A percentile compares a stretch with the other conserved stretches of the same genome.
Conservation (phyloP, 2,797 vertebrate genomes). For the Argentina silus region DNA sequence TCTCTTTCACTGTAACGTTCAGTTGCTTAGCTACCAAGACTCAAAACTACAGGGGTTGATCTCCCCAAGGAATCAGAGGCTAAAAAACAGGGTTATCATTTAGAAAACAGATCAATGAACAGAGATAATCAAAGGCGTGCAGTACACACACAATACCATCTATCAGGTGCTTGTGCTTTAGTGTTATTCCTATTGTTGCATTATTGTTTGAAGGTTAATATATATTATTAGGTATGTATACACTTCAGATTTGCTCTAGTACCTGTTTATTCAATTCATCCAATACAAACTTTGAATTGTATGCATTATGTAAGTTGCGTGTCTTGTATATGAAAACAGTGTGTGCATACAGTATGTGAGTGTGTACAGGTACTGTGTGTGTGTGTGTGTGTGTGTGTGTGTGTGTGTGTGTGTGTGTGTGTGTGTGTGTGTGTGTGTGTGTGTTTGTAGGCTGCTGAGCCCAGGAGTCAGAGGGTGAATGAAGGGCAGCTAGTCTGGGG, state of each 20-base stretch:
- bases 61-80: slow-evolving; percentile 67
- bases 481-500: slow-evolving; percentile 63
- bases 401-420: slow-evolving; percentile 28
- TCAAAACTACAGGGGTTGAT: slow-evolving; percentile 73
- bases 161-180: background rate
- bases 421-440: slow-evolving; percentile 3
- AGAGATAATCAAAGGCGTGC: slow-evolving; percentile 2
- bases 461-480: slow-evolving; percentile 61
- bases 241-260: too few relatives aligned
- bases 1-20: slow-evolving; percentile 78
- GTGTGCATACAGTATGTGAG: too few relatives aligned
- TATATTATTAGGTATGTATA: too few relatives aligned
- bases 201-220: too few relatives aligned
- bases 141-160: background rate
- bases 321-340: too few relatives aligned
- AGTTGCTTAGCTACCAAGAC: slow-evolving; percentile 85
- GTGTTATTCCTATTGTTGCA: too few relatives aligned
- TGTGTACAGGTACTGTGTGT: too few relatives aligned
- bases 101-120: slow-evolving; percentile 61
- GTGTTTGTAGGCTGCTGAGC: slow-evolving; percentile 42
- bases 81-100: slow-evolving; percentile 60
- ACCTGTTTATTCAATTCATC: too few relatives aligned
- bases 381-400: slow-evolving; percentile 2
- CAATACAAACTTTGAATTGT: too few relatives aligned
- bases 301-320: too few relatives aligned